A percentile compares a stretch with the other conserved stretches of the same genome.
Evolutionary conservation across 2,888 invertebrate genomes (phyloP).

Genomic region (Tupiocoris notatus): DNA sequence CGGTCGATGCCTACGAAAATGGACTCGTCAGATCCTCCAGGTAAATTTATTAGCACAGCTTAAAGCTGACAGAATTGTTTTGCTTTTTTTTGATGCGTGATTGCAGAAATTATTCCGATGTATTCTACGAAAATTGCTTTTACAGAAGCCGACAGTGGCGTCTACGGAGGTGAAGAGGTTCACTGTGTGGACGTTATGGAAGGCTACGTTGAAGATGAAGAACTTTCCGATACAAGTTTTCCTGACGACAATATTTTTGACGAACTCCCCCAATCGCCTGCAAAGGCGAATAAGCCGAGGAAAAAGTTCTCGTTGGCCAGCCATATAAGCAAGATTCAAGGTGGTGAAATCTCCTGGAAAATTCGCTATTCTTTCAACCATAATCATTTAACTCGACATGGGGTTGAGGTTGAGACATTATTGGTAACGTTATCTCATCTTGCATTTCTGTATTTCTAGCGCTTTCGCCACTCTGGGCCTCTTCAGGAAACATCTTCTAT

Average conservation of each 20-base stretch:
- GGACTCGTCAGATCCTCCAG: too few relatives aligned
- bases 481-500: too few relatives aligned
- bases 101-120: too few relatives aligned
- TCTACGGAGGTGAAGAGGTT: neutral
- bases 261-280: neutral
- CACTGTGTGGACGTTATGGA: constrained; percentile 6
- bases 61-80: too few relatives aligned
- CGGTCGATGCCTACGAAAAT: too few relatives aligned
- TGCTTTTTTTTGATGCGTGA: too few relatives aligned
- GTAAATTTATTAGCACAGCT: too few relatives aligned
- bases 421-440: too few relatives aligned
- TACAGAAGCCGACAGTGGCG: neutral
- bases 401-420: too few relatives aligned
- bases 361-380: neutral
- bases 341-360: neutral
- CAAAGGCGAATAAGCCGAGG: neutral
- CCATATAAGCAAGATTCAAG: constrained; percentile 1
- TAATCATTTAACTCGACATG: too few relatives aligned
- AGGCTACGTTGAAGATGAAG: neutral
- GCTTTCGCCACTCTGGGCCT: neutral
- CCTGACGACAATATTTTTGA: neutral
- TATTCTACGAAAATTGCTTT: constrained; percentile 78
- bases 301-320: constrained; percentile 21
- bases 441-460: too few relatives aligned
- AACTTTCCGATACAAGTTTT: neutral